These are phyloP conservation scores for Mimas tiliae DNA, from an alignment of 2,888 invertebrate genomes.

Conservation along the genomic window DNA sequence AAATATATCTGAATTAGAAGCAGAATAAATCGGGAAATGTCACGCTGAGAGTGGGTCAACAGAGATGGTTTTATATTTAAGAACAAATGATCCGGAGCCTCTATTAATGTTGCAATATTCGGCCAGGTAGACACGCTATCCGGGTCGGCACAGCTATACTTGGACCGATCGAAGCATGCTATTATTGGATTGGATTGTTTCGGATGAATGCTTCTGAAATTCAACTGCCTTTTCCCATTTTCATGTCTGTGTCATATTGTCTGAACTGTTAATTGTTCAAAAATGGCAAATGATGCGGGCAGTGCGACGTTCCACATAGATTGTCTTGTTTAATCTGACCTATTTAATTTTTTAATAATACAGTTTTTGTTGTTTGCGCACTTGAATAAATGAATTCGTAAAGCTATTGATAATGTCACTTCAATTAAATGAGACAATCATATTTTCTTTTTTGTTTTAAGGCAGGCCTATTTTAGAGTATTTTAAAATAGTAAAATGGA, in stretches of 20 bases:
- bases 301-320: constrained; percentile 1
- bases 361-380: background rate
- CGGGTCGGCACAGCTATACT: constrained; percentile 75
- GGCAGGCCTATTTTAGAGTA: too few species aligned
- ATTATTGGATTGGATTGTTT: constrained; percentile 76
- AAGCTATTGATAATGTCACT: background rate
- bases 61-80: constrained; percentile 71
- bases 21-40: constrained; percentile 65
- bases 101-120: constrained; percentile 75
- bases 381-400: background rate
- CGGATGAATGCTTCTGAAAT: constrained; percentile 62
- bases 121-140: constrained; percentile 65
- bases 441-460: background rate
- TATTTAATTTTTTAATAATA: constrained; percentile 14
- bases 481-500: background rate
- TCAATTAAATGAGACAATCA: background rate
- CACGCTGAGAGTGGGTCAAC: constrained; percentile 67
- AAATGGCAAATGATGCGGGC: constrained; percentile 21
- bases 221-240: constrained; percentile 56
- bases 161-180: constrained; percentile 76
- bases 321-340: constrained; percentile 21
- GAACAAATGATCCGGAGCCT: constrained; percentile 70
- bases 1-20: constrained; percentile 47
- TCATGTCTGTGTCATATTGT: constrained; percentile 27
- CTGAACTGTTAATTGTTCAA: constrained; percentile 17